A percentile compares a stretch with the other conserved stretches of the same genome.
These are phyloP conservation scores for Hypotaenidia okinawae DNA, from an alignment of 2,797 vertebrate species.

Conservation along the genomic window DNA sequence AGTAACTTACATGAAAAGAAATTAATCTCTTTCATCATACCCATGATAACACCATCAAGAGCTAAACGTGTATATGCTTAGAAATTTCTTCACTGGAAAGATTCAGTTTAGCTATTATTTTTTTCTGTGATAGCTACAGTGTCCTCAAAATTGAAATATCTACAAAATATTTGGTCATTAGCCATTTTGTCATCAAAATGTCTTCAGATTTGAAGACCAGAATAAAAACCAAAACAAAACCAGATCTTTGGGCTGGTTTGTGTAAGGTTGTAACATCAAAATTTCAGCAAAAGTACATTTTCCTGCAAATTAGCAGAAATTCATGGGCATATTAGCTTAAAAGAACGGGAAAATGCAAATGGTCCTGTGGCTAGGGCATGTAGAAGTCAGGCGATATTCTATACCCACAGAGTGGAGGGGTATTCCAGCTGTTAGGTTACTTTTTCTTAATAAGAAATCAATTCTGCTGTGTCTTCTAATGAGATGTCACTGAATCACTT, in stretches of 20 bases:
- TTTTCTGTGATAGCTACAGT: background rate
- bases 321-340: background rate
- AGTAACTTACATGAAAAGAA: background rate
- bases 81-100: background rate
- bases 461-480: background rate
- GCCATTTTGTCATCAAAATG: background rate
- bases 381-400: background rate
- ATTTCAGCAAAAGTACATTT: background rate
- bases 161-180: background rate
- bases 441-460: background rate
- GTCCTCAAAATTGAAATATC: background rate
- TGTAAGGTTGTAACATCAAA: background rate
- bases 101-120: background rate
- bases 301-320: background rate
- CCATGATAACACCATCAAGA: background rate
- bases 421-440: background rate
- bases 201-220: background rate
- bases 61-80: background rate
- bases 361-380: background rate
- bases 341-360: background rate
- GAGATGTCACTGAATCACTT: conserved; percentile 1
- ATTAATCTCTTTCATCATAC: background rate
- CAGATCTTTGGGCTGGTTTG: background rate
- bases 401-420: background rate
- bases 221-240: background rate